Percentiles rank a stretch among this genome's conserved stretches.
phyloP scores from a whole-genome alignment of 2,888 invertebrate genomes.

The Ormyrus labotus region DNA sequence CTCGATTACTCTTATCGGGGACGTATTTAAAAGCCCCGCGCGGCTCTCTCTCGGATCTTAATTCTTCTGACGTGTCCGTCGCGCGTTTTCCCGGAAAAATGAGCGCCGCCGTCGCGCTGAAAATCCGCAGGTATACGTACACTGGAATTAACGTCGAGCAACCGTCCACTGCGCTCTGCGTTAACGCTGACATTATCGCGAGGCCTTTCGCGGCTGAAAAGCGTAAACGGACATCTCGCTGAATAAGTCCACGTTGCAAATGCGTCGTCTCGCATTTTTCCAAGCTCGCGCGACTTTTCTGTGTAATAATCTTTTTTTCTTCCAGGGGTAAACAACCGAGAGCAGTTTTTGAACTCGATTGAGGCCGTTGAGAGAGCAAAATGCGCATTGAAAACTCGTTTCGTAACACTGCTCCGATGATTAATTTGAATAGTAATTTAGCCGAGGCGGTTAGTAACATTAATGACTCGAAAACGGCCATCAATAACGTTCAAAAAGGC shows the following conservation, averaged over 20 bases:
- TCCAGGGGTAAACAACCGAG: background rate
- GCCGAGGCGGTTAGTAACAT: background rate
- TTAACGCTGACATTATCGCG: constrained; percentile 36
- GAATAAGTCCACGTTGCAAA: constrained; percentile 6
- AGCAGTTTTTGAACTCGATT: background rate
- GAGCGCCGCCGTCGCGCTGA: background rate
- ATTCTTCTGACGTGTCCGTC: background rate
- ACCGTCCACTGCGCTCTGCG: constrained; percentile 4
- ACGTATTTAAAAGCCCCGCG: background rate
- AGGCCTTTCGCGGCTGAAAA: background rate
- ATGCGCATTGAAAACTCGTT: too few species aligned
- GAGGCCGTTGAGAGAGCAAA: too few species aligned
- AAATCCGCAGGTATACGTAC: background rate
- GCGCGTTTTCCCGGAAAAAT: constrained; percentile 9
- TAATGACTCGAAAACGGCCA: constrained; percentile 17
- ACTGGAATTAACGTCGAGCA: constrained; percentile 45
- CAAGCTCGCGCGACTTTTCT: background rate
- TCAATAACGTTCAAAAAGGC: constrained; percentile 23
- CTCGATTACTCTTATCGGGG: background rate
- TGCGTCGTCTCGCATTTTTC: constrained; percentile 39
- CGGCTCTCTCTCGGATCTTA: constrained; percentile 15
- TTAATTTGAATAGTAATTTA: background rate
- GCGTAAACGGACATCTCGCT: background rate
- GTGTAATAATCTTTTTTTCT: constrained; percentile 4
- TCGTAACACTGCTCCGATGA: background rate